Conservation (phyloP, 2,797 vertebrate genomes). For the Pseudopleuronectes americanus region DNA sequence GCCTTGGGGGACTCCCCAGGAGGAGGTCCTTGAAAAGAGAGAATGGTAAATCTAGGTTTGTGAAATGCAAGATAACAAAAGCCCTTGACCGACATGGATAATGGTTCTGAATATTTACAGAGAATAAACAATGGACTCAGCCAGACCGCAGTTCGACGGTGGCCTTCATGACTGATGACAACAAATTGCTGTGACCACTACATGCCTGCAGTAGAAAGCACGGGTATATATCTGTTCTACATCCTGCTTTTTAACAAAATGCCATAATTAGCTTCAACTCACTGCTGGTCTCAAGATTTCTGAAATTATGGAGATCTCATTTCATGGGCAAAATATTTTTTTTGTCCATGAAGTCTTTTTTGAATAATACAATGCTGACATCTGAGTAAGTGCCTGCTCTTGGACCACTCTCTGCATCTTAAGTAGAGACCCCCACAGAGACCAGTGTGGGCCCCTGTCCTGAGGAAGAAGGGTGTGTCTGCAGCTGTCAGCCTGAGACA, state of each 20-base stretch:
- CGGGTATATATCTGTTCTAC: background rate
- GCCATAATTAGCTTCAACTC: conserved; percentile 1
- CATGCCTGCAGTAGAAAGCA: background rate
- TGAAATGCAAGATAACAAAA: background rate
- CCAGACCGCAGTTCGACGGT: background rate
- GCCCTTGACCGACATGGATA: background rate
- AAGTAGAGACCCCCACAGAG: background rate
- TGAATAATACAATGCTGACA: conserved; percentile 7
- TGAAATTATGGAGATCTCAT: background rate
- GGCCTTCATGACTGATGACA: background rate
- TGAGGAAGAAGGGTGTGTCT: conserved; percentile 44
- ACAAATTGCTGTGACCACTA: background rate
- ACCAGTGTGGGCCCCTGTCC: conserved; percentile 10
- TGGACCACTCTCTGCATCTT: background rate
- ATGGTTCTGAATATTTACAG: background rate
- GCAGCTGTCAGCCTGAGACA: conserved; percentile 45
- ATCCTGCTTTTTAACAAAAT: background rate
- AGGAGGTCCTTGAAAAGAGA: background rate
- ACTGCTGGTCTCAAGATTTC: background rate
- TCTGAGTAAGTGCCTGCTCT: background rate
- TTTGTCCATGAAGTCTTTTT: too few species aligned
- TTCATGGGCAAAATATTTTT: background rate
- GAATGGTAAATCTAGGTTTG: background rate
- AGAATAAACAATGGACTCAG: background rate
- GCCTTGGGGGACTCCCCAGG: background rate